A percentile compares a stretch with the other conserved stretches of the same genome.
phyloP scores from a whole-genome alignment of 2,113 vertebrate genomes.

The Rhagologus leucostigma region DNA sequence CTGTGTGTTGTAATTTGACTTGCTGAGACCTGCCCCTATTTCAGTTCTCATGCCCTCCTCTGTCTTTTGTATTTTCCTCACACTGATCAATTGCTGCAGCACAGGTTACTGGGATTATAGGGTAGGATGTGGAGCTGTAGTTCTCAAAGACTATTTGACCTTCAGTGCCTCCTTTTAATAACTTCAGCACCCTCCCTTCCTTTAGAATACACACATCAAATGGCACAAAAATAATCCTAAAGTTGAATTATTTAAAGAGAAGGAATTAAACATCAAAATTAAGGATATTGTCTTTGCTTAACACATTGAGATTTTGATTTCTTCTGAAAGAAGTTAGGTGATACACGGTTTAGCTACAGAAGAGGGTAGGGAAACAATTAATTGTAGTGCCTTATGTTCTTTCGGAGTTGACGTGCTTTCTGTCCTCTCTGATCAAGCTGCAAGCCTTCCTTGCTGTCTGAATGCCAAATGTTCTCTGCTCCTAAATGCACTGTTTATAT shows the following conservation, averaged over 20 bases:
- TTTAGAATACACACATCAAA: background rate
- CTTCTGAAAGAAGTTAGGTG: background rate
- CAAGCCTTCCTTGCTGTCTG: background rate
- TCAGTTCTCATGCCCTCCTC: background rate
- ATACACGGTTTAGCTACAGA: background rate
- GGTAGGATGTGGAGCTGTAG: background rate
- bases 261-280: background rate
- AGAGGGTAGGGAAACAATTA: background rate
- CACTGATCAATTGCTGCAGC: background rate
- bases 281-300: background rate
- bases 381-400: background rate
- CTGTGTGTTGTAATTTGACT: background rate
- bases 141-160: background rate
- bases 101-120: background rate
- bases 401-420: background rate
- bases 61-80: background rate
- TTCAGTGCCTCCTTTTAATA: background rate
- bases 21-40: background rate
- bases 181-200: background rate
- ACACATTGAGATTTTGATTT: background rate
- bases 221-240: background rate
- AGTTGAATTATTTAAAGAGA: background rate
- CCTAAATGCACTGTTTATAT: background rate
- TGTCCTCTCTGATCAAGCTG: background rate
- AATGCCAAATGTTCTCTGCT: background rate